Conservation (phyloP, 2,113 vertebrate species). For the Aphelocoma coerulescens region DNA sequence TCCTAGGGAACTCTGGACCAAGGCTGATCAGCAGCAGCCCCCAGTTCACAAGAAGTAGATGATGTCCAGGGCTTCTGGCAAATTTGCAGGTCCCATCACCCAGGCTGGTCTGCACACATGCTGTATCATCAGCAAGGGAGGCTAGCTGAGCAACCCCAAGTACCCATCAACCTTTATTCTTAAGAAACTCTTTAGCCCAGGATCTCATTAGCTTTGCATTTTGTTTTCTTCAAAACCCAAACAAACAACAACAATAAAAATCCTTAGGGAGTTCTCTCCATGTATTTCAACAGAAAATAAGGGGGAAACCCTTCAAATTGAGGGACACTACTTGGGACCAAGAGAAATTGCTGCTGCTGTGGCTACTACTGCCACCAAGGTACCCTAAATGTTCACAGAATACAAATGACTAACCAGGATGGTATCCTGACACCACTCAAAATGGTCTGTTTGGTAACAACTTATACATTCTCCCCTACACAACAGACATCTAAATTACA, state of each 20-base stretch:
- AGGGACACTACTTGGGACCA: neutral
- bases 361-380: slow-evolving; percentile 9
- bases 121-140: neutral
- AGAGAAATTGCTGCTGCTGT: slow-evolving; percentile 41
- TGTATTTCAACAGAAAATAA: slow-evolving; percentile 45
- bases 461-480: slow-evolving; percentile 55
- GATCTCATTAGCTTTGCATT: slow-evolving; percentile 18
- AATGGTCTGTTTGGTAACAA: slow-evolving; percentile 46
- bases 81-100: neutral
- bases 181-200: neutral
- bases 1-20: neutral
- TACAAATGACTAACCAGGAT: neutral
- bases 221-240: neutral
- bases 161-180: slow-evolving; percentile 1
- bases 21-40: neutral
- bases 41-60: neutral
- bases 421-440: slow-evolving; percentile 29
- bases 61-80: neutral
- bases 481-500: slow-evolving; percentile 66
- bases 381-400: slow-evolving; percentile 39
- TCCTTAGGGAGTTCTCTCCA: neutral
- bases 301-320: neutral
- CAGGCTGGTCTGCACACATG: neutral
- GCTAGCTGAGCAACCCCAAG: neutral
- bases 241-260: slow-evolving; percentile 12